Conservation (phyloP, 2,888 invertebrate genomes). For the Acrobasis consociella region DNA sequence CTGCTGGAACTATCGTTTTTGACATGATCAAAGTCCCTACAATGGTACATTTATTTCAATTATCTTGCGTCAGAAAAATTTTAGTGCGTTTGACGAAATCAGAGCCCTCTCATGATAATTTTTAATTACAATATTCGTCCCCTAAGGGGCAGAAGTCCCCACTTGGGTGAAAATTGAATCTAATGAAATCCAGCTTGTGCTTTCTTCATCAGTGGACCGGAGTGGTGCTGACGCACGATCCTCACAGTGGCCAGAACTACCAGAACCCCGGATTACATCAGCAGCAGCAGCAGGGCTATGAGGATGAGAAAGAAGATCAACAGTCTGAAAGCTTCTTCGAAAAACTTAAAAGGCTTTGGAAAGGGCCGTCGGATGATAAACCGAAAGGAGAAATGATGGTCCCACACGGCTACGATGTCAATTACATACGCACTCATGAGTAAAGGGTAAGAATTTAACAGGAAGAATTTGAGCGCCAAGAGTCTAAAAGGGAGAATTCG, state of each 20-base stretch:
- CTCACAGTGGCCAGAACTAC: constrained; percentile 29
- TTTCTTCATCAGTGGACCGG: constrained; percentile 75
- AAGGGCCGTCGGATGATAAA: constrained; percentile 43
- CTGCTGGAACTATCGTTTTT: background rate
- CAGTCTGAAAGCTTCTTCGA: constrained; percentile 50
- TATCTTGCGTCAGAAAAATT: constrained; percentile 46
- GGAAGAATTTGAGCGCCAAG: constrained; percentile 16
- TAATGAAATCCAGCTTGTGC: constrained; percentile 79
- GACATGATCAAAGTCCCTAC: background rate
- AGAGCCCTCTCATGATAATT: constrained; percentile 53
- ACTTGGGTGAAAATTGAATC: constrained; percentile 53
- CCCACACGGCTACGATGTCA: constrained; percentile 25
- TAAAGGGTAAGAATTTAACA: constrained; percentile 24
- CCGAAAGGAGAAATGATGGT: constrained; percentile 44
- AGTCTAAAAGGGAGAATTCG: constrained; percentile 47
- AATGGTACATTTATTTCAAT: constrained; percentile 24
- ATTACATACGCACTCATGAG: constrained; percentile 33
- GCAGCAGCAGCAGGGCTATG: constrained; percentile 30
- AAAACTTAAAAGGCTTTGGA: constrained; percentile 58
- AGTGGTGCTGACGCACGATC: constrained; percentile 43
- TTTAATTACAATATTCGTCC: background rate
- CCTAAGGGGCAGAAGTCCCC: constrained; percentile 20
- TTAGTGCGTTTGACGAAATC: constrained; percentile 80
- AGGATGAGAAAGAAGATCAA: constrained; percentile 37
- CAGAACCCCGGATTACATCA: constrained; percentile 29